Conservation (phyloP, 2,888 invertebrate species). For the Scaptomyza cyrtandrae region DNA sequence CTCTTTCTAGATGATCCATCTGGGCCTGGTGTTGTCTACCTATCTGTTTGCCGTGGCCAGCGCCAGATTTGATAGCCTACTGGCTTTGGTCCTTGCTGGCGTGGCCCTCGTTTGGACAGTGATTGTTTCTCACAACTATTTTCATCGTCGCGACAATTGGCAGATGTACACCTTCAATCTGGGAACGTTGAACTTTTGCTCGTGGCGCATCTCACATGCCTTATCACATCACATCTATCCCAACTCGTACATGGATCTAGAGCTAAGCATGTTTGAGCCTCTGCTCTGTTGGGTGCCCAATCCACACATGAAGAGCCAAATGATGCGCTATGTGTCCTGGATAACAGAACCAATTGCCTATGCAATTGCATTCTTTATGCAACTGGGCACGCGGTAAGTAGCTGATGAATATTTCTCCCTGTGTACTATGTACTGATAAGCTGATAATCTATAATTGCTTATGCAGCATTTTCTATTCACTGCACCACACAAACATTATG, state of each 20-base stretch:
- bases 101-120: conserved; percentile 86
- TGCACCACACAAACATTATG: conserved; percentile 76
- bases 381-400: conserved; percentile 79
- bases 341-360: conserved; percentile 85
- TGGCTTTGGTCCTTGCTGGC: conserved; percentile 85
- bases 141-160: conserved; percentile 91
- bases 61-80: conserved; percentile 78
- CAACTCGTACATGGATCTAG: conserved; percentile 90
- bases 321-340: conserved; percentile 86
- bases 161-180: conserved; percentile 92
- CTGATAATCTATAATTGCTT: conserved; percentile 1
- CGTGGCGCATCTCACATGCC: conserved; percentile 91
- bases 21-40: conserved; percentile 82
- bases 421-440: background rate
- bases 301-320: conserved; percentile 85
- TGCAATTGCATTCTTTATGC: conserved; percentile 71
- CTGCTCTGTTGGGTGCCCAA: conserved; percentile 88
- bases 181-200: conserved; percentile 86
- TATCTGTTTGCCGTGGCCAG: conserved; percentile 82
- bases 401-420: background rate
- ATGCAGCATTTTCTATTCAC: conserved; percentile 75
- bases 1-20: conserved; percentile 82
- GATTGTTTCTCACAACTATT: conserved; percentile 90
- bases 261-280: conserved; percentile 89
- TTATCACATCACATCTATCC: conserved; percentile 92